phyloP scores from a whole-genome alignment of 2,888 invertebrate species.

The Cephus spinipes region DNA sequence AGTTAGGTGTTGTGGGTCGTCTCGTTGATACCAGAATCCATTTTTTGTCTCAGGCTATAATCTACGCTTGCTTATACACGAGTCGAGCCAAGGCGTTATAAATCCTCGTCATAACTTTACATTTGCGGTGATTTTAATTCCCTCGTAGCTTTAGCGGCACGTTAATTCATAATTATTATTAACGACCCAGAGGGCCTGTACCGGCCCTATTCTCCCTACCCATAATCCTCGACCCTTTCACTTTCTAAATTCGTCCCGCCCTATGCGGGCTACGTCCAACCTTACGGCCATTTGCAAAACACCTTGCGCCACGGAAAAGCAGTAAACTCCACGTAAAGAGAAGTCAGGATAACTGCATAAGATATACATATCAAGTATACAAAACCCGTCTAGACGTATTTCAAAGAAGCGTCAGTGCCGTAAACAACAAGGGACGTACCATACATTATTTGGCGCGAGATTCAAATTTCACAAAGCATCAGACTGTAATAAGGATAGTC shows the following conservation, averaged over 20 bases:
- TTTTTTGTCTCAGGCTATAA: constrained; percentile 15
- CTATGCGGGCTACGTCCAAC: background rate
- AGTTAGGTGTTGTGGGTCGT: background rate
- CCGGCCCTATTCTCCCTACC: constrained; percentile 12
- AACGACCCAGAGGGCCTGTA: constrained; percentile 50
- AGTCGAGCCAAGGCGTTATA: constrained; percentile 40
- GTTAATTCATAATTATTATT: constrained; percentile 65
- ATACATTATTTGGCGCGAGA: background rate
- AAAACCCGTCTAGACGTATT: background rate
- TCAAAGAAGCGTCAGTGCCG: background rate
- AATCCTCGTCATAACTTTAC: constrained; percentile 62
- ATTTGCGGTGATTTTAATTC: constrained; percentile 63
- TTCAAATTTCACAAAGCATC: background rate
- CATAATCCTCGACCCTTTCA: background rate
- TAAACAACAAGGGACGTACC: background rate
- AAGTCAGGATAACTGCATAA: background rate
- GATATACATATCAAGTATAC: background rate
- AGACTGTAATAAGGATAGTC: background rate
- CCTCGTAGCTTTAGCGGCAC: constrained; percentile 51
- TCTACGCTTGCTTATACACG: constrained; percentile 16
- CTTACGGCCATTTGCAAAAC: background rate
- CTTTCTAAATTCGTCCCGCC: background rate
- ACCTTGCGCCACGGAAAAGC: background rate
- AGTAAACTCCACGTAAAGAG: background rate
- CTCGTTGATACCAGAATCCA: background rate